Base-by-base conservation (phyloP, 2,888 invertebrate species). In the Esperia sulphurella region DNA sequence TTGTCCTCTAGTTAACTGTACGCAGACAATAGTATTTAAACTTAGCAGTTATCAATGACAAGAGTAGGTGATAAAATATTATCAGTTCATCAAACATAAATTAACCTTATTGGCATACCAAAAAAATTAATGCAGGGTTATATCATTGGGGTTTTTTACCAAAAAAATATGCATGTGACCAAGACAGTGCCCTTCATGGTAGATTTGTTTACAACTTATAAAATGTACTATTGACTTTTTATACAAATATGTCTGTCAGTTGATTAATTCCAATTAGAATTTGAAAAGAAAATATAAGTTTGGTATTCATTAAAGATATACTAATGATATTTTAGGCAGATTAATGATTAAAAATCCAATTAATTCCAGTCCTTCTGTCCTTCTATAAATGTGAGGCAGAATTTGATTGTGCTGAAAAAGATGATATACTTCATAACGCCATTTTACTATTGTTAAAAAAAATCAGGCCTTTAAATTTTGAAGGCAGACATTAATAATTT, bases 11-110 rank as follows among this genome's bases (percentile, higher is more conserved):
- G 21, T 5, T 6, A 6, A 33, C 33, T 10, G 8, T 33, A 10
- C 7, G 33, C 9, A 14, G n/a, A 41, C 41, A 41, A 41, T 29
- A 30, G 30, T 9, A 41, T 29, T 30, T n/a, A 41, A 30, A 41
- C 29, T 41, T 41, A 41, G 41, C 41, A 41, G 39, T 14, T 8
- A 3, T 30, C 41, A 41, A 41, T 41, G 41, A 30, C 41, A 41
- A 29, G 39, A 39, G 45, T 29, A 3, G n/a, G n/a, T 38, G 45
- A 45, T 45, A 45, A 30, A 29, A 8, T 7, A 38, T 30, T 45
- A 45, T 45, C 45, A 45, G 38, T 35, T n/a, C 35, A 35, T n/a
- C 35, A 35, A n/a, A n/a, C 35, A 35, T 3, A 9, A 21, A 21
- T 21, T 21, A 21, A 21, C 21, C 21, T 21, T 21, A 21, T 21